A percentile compares a stretch with the other conserved stretches of the same genome.
phyloP scores from a whole-genome alignment of 2,797 vertebrate genomes.

The Graptemys geographica region DNA sequence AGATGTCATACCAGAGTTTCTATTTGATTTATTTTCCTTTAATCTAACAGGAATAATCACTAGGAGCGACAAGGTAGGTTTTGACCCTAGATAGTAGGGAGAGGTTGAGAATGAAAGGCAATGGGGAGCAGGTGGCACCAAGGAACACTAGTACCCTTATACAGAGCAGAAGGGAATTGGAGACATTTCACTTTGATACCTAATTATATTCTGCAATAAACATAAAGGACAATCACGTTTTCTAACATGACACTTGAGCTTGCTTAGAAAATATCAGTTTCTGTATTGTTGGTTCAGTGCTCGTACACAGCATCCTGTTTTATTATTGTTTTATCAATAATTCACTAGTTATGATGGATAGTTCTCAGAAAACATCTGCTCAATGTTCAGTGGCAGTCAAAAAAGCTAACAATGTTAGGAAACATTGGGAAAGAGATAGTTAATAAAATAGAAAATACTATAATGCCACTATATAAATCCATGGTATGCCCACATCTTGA shows the following conservation, averaged over 20 bases:
- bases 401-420: background rate
- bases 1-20: background rate
- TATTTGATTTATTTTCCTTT: no score
- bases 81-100: background rate
- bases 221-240: background rate
- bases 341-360: background rate
- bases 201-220: background rate
- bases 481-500: background rate
- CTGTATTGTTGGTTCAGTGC: background rate
- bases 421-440: background rate
- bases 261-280: background rate
- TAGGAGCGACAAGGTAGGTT: background rate
- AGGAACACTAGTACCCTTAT: background rate
- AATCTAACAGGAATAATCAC: background rate
- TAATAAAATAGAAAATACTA: background rate
- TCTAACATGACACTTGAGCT: background rate
- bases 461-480: background rate
- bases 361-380: background rate
- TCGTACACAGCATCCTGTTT: background rate
- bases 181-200: background rate
- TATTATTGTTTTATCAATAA: background rate
- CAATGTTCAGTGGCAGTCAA: background rate
- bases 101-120: background rate
- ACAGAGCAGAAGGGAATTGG: background rate
- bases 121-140: background rate